Evolutionary conservation across 2,888 invertebrate genomes (phyloP), one percentile per base, ranked within the genome.

Genomic region (Eugnorisma glareosa): DNA sequence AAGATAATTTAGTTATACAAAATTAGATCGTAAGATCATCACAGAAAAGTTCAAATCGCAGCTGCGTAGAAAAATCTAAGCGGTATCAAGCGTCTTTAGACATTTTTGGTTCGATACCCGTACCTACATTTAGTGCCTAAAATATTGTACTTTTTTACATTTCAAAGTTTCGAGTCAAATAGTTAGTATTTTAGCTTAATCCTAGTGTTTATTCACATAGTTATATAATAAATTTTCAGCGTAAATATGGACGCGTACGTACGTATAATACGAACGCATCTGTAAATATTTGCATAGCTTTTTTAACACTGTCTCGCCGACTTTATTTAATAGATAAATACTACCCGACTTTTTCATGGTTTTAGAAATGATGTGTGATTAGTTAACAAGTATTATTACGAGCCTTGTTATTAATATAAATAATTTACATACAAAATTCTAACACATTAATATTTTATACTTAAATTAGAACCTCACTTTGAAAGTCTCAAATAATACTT

Each of bases 91-190:
- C 81, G 80, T 86, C 81, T 83, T 82, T 75, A 76, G 84, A 87
- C 77, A 75, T 83, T 81, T 88, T 88, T 88, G 87, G 88, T 86
- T 81, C 71, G 86, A 86, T 86, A 88, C 88, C 88, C 87, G 89
- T 88, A 86, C 87, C 87, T 88, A 86, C 24, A 40, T 67, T 82
- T 72, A 81, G 81, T 67, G 69, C 69, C 64, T 80, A 79, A 74
- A 77, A 72, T 73, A 86, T 80, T 70, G n/a, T 79, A 79, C 24
- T 75, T 75, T 82, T 73, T 84, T 31, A 84, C 71, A 77, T 63
- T 67, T 40, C 43, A 71, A 35, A 51, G 61, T 84, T 77, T 76
- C 28, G 40, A 73, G 66, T 71, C 71, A 68, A 73, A 72, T 40
- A 74, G 72, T 84, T 84, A 83, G 77, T 82, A 85, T 67, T 81